Evolutionary conservation across 2,888 invertebrate species (phyloP), one percentile per base, ranked within the genome.

Genomic region (Caenorhabditis uteleia): DNA sequence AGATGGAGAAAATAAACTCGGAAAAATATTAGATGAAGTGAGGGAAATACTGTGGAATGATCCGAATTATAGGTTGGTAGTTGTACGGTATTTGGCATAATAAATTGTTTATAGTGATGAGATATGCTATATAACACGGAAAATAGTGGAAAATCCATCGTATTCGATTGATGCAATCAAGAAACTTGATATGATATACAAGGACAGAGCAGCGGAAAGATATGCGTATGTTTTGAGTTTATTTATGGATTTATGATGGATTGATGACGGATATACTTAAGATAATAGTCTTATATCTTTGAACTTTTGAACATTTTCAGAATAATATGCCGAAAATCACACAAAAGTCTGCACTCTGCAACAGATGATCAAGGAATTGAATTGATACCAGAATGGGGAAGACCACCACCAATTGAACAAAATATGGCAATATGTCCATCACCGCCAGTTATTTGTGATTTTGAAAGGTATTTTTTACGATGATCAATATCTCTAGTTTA

Each of bases 181-280:
- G 16, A 49, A 58, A 3, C 8, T 58, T 5, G 64, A 64, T 46
- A 29, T 58, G 45, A 39, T 64, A 20, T 64, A 58, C 34, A 64
- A 64, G n/a, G 58, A 33, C n/a, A 33, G 64, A 12, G 57, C 64
- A 1, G 23, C 16, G 14, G 16, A 27, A 2, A 23, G 53, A 44
- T 51, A 18, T 27, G n/a, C 29, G 53, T 56, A 38, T 34, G 51
- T 16, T 18, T 23, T 16, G 16, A 7, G 16, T 6, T 14, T 40
- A 40, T 18, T 21, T 6, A 3, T 21, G 12, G 12, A 7, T 18
- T 14, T 18, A 20, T 29, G 14, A 29, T 14, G 14, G 14, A 29
- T 29, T 29, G 14, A 10, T 29, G 14, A 29, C 8, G 8, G 31
- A 10, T 7, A 29, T 10, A 29, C 7, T 10, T 29, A 29, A 29